Evolutionary conservation across 2,797 vertebrate species (phyloP).

Genomic region (Dendrocincla fuliginosa): DNA sequence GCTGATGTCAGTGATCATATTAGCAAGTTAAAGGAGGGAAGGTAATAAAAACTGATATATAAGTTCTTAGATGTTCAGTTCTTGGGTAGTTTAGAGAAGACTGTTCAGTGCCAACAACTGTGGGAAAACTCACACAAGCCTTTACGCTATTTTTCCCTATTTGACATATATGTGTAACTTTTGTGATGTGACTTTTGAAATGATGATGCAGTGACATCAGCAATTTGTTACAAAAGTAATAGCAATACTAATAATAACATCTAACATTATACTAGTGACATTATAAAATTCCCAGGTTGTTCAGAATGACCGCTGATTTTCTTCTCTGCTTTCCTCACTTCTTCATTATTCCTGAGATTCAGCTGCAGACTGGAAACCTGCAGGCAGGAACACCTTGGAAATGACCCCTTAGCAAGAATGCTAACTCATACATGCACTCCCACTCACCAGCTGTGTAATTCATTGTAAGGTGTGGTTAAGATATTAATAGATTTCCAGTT

Average conservation of each 20-base stretch:
- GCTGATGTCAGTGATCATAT: background rate
- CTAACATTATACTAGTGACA: background rate
- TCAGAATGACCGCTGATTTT: background rate
- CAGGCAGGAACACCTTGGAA: conserved; percentile 31
- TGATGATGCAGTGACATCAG: background rate
- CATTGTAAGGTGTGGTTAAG: background rate
- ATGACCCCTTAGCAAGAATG: background rate
- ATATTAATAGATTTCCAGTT: background rate
- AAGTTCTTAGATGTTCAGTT: background rate
- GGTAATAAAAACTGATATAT: background rate
- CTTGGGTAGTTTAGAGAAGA: background rate
- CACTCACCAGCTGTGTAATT: background rate
- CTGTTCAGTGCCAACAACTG: background rate
- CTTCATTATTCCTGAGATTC: background rate
- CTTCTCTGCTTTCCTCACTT: background rate
- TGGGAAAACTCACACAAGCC: background rate
- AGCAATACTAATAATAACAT: background rate
- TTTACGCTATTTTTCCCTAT: background rate
- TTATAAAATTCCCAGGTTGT: background rate
- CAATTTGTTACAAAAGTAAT: conserved; percentile 4
- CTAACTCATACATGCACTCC: background rate
- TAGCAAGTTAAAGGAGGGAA: background rate
- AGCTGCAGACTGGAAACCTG: background rate
- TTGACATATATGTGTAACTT: background rate
- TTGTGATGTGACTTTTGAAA: background rate